Evolutionary conservation across 2,888 invertebrate species (phyloP).

Genomic region (Spilosoma lubricipeda): DNA sequence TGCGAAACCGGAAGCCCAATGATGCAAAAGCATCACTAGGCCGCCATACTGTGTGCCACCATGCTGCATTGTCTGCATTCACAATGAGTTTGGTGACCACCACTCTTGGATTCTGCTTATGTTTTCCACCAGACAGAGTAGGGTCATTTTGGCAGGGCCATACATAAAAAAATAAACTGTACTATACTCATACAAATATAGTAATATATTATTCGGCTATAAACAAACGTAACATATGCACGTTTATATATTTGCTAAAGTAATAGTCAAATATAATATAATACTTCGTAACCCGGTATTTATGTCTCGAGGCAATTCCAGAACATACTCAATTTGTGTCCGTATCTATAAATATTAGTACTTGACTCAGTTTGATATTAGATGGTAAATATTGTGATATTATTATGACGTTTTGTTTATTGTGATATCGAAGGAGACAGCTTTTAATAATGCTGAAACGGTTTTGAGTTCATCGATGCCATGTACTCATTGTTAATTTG

Average conservation of each 20-base stretch:
- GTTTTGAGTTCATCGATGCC: neutral
- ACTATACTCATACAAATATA: neutral
- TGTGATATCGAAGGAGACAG: neutral
- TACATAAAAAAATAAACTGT: no score
- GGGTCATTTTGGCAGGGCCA: no score
- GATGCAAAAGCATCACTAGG: no score
- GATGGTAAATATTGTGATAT: neutral
- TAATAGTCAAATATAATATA: slow-evolving; percentile 14
- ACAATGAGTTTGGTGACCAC: no score
- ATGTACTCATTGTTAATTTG: no score
- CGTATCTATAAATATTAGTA: neutral
- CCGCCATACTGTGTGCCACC: no score
- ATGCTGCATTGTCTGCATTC: no score
- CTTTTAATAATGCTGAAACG: neutral
- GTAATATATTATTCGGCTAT: neutral
- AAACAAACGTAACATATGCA: slow-evolving; percentile 3
- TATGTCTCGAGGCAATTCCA: slow-evolving; percentile 22
- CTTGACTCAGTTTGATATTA: neutral
- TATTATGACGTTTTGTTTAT: neutral
- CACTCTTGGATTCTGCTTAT: no score
- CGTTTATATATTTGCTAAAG: neutral
- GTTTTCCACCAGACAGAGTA: no score
- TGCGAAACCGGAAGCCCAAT: no score
- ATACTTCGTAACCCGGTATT: slow-evolving; percentile 20
- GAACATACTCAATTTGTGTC: slow-evolving; percentile 9